phyloP scores from a whole-genome alignment of 1,140 invertebrate species.

The Drosophila funebris region DNA sequence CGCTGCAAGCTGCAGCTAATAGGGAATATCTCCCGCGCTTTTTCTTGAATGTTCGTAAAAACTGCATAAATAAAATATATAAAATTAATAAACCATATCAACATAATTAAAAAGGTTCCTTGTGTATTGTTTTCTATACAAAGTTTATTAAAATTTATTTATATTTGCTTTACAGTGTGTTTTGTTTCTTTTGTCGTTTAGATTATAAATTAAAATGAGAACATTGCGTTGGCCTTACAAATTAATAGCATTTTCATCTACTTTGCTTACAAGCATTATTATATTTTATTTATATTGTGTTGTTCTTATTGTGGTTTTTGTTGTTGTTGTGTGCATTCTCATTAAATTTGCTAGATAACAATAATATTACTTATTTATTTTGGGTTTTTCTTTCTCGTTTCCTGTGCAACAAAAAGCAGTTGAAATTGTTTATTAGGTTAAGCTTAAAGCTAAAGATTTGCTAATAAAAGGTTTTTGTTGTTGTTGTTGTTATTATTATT shows the following conservation, averaged over 20 bases:
- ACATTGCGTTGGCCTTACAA: conserved; percentile 82
- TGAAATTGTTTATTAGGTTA: conserved; percentile 26
- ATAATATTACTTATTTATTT: conserved; percentile 27
- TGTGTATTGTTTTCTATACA: conserved; percentile 44
- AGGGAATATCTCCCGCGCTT: background rate
- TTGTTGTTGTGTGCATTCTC: conserved; percentile 23
- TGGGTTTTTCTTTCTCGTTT: conserved; percentile 25
- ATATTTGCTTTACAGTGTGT: conserved; percentile 75
- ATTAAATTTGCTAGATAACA: conserved; percentile 53
- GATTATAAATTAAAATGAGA: conserved; percentile 82
- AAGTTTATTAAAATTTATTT: conserved; percentile 76
- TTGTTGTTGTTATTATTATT: conserved; percentile 23
- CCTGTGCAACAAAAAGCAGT: conserved; percentile 51
- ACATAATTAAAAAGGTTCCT: conserved; percentile 1
- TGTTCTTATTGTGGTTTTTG: conserved; percentile 20
- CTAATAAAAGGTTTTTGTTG: conserved; percentile 50
- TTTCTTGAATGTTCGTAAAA: too few species aligned
- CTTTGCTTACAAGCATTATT: conserved; percentile 48
- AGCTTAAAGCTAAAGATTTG: conserved; percentile 71
- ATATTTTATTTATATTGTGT: conserved; percentile 6
- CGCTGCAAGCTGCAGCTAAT: background rate
- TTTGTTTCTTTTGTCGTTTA: conserved; percentile 52
- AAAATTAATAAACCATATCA: background rate
- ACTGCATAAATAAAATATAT: background rate
- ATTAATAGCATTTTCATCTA: conserved; percentile 78